Base-by-base conservation (phyloP, 2,113 vertebrate species). In the Aegotheles bennettii region DNA sequence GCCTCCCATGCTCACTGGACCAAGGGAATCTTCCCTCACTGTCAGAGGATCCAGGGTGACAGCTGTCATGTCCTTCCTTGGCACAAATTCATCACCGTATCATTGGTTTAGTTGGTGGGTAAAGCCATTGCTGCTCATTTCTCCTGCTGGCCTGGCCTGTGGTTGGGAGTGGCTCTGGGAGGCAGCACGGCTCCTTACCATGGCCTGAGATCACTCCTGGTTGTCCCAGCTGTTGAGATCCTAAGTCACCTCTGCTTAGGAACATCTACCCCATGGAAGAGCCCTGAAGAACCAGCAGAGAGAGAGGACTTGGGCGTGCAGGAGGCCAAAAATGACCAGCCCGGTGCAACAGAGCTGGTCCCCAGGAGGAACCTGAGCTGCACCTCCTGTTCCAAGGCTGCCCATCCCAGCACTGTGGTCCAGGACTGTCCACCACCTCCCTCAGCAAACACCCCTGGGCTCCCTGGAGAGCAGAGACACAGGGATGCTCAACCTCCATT, bases 261-360 rank as follows among this genome's bases (percentile, higher is more conserved):
- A 75, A 23, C 13, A 11, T 29, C 31, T 13, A 69, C 3, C 5
- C 13, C 38, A 9, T 6, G 7, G 45, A 65, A 65, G 7, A 77
- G 9, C 36, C 61, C 35, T 54, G 25, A 54, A 71, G 47, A 82
- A 13, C 24, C 69, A 54, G 59, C 8, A 38, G 57, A 19, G n/a
- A 6, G 1, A 0, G 0, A 69, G 43, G 20, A 25, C 12, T 36
- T 43, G 65, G 7, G 23, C 5, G 2, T 36, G 21, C 35, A 89
- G 38, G 16, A 50, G n/a, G 14, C 60, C 90, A 36, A 70, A 91
- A 86, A 70, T 54, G 48, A 28, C 43, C 33, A 36, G 26, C 17
- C 11, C 18, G 10, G 51, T 69, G 54, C 29, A 28, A 43, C 16
- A 65, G 51, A 76, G 28, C 63, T 61, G 57, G n/a, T 60, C 31